Percentiles rank a stretch among this genome's conserved stretches.
These are phyloP conservation scores for Microcebus lehilahytsara DNA, from an alignment of 2,113 vertebrate species.

Conservation along the genomic window DNA sequence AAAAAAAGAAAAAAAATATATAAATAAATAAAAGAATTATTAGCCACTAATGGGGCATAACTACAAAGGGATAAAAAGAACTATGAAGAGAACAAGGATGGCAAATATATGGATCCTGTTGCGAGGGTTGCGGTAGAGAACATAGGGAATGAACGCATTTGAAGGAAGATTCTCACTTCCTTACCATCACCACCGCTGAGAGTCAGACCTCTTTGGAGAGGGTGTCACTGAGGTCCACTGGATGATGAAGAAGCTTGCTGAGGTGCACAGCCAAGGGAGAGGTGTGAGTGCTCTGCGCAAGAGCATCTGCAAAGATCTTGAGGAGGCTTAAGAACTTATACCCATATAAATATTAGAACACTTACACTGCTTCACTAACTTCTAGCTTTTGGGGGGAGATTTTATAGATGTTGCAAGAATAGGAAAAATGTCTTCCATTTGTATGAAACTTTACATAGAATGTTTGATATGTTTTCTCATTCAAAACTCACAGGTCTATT, in stretches of 20 bases:
- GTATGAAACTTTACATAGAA: background rate
- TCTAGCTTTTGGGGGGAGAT: background rate
- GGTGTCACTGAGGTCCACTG: background rate
- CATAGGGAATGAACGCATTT: background rate
- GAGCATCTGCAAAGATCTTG: background rate
- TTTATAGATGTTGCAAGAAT: background rate
- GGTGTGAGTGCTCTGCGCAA: background rate
- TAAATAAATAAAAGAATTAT: background rate
- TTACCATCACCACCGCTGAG: background rate
- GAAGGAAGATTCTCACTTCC: background rate
- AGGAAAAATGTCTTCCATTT: background rate
- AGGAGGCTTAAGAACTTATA: background rate
- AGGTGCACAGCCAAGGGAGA: background rate
- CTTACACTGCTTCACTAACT: background rate
- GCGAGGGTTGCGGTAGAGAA: background rate
- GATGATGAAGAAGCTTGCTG: background rate
- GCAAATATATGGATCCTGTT: background rate
- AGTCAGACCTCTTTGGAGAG: background rate
- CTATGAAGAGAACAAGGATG: background rate
- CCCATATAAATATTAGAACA: background rate
- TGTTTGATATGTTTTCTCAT: background rate
- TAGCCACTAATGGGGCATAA: background rate
- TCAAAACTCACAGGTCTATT: background rate
- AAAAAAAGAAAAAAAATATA: too few species aligned
- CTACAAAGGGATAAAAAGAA: background rate